Base-by-base conservation (phyloP, 2,797 vertebrate genomes). In the Lagodon rhomboides region DNA sequence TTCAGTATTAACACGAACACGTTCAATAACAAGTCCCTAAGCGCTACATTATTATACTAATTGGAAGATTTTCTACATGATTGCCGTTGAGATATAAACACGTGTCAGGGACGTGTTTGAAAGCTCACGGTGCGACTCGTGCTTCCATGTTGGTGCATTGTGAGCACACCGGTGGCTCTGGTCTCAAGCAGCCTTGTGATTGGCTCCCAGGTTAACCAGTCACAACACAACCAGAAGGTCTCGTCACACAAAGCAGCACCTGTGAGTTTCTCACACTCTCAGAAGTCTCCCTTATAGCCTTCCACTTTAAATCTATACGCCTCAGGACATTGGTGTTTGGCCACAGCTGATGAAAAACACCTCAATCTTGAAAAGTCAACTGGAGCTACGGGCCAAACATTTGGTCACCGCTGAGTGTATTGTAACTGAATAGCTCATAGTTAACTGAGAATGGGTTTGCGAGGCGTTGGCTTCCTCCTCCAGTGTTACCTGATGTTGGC, bases 401-500 rank as follows among this genome's bases (percentile, higher is more conserved):
- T 82, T 23, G 17, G 38, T 70, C 67, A 51, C 51, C 4, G 20
- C 60, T 27, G 43, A 50, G 58, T 34, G 61, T 61, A 30, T 51
- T 47, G 55, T 79, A 55, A 82, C 66, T 75, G 20, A 72, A 87
- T 73, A 66, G 51, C 43, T 68, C 62, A 70, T 75, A 61, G 68
- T 73, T 65, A 30, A 79, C 3, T 64, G 68, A 91, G 44, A 66
- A 95, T 96, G 94, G 89, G 87, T 82, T 83, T 88, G 59, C 86
- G 64, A 66, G 78, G 82, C 61, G 71, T 63, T 69, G 82, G 85
- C 16, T 67, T 96, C 55, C 59, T 96, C 17, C 68, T 96, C 9
- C 89, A 90, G 75, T 94, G 92, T 53, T 95, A 92, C 85, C 85
- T 96, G 84, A 83, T 93, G 73, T 74, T 96, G 80, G 92, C 95